phyloP scores from a whole-genome alignment of 2,888 invertebrate genomes.

The Aphrophora alni region DNA sequence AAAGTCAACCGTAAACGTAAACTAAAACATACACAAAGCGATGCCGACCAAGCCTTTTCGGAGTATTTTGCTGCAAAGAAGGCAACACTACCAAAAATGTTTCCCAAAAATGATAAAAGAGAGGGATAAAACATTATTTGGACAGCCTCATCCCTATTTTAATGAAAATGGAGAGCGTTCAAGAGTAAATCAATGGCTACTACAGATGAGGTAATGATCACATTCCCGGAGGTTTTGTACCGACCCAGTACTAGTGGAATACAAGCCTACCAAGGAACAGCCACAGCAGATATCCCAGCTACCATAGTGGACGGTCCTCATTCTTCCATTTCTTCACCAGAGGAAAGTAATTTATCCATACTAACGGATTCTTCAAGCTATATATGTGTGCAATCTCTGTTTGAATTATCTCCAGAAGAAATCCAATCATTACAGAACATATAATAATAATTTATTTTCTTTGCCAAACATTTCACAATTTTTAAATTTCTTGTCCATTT shows the following conservation, averaged over 20 bases:
- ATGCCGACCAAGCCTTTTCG: constrained; percentile 43
- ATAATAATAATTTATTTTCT: too few relatives aligned
- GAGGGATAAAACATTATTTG: constrained; percentile 47
- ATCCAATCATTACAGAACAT: too few relatives aligned
- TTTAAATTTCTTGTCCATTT: too few relatives aligned
- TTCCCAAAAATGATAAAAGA: neutral
- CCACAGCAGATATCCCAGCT: neutral
- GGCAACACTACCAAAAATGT: constrained; percentile 9
- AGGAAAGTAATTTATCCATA: too few relatives aligned
- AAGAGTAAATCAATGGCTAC: neutral
- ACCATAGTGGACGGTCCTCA: too few relatives aligned
- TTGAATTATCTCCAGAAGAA: too few relatives aligned
- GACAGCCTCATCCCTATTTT: constrained; percentile 45
- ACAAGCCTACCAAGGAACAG: neutral
- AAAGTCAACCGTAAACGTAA: constrained; percentile 8
- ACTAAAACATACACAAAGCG: constrained; percentile 41
- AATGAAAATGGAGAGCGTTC: neutral
- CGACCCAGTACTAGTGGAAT: neutral
- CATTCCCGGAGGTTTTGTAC: neutral
- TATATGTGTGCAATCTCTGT: too few relatives aligned
- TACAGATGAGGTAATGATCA: neutral
- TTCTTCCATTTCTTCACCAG: too few relatives aligned
- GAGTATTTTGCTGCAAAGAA: constrained; percentile 47
- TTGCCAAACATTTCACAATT: too few relatives aligned
- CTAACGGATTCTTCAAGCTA: neutral